phyloP scores from a whole-genome alignment of 2,888 invertebrate genomes.

The Xestia xanthographa region DNA sequence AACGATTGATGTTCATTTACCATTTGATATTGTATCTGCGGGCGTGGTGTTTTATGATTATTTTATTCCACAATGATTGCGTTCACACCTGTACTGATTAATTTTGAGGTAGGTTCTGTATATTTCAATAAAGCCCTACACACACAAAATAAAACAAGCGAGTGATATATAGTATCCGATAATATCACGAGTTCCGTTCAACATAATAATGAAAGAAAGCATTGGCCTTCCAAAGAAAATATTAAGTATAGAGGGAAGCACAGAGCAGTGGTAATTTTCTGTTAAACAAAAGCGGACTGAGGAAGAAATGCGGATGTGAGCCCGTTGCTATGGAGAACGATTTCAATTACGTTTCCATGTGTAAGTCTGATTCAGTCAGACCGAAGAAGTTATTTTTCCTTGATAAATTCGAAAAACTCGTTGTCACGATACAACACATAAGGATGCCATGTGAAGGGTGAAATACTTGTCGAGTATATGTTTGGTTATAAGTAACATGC shows the following conservation, averaged over 20 bases:
- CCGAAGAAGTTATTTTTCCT: not conserved
- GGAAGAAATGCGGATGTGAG: constrained; percentile 24
- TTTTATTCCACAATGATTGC: not conserved
- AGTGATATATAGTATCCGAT: not conserved
- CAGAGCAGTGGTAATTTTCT: constrained; percentile 54
- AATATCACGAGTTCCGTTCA: not conserved
- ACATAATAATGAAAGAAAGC: not conserved
- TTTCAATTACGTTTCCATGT: constrained; percentile 34
- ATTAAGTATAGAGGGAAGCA: not conserved
- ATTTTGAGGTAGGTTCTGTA: not conserved
- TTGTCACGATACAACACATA: not conserved
- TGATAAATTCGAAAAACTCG: not conserved
- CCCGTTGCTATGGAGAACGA: constrained; percentile 15
- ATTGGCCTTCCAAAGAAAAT: not conserved
- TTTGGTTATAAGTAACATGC: too few species aligned
- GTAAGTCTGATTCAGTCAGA: not conserved
- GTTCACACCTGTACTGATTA: not conserved
- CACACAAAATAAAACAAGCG: not conserved
- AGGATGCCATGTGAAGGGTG: not conserved
- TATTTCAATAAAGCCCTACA: too few species aligned
- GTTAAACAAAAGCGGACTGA: not conserved
- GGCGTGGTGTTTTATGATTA: not conserved
- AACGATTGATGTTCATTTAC: not conserved
- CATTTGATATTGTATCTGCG: not conserved
- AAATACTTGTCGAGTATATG: too few species aligned